Base-by-base conservation (phyloP, 2,113 vertebrate genomes). In the Indicator indicator region DNA sequence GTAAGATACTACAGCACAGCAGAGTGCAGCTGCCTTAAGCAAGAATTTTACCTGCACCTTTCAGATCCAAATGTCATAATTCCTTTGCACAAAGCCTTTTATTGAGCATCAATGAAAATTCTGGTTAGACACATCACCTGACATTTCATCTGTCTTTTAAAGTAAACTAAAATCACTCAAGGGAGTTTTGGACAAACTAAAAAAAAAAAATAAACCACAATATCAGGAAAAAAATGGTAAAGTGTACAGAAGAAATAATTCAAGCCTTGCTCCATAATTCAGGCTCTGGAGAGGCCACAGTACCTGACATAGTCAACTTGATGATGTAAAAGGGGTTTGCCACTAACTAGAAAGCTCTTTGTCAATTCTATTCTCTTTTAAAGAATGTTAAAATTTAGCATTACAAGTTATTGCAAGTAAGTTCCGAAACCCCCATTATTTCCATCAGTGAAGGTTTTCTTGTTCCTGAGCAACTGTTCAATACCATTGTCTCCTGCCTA, bases 401-500 rank as follows among this genome's bases (percentile, higher is more conserved):
- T 17, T 46, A 46, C 2, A 7, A 52, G 38, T 64, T 67, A 63
- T 3, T 83, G 3, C 17, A 44, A 76, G 4, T 56, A 70, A 68
- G 16, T 69, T 78, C 40, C 19, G 60, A 56, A 1, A 65, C 13
- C 26, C 26, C 54, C 36, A 28, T 68, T 56, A 60, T 9, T 32
- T 71, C 56, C 32, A 46, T 6, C 60, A 76, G 20, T 13, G 11
- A 74, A 73, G 42, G n/a, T 17, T 55, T 76, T 40, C 70, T n/a
- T n/a, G 1, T 24, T 82, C 42, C 84, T 30, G 5, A 74, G 32
- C 8, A 77, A 74, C 26, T 63, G 21, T 21, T 64, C 60, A 73
- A 74, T 13, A 11, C 12, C 18, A 48, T 23, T 30, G 26, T 8
- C 23, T 90, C 78, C 58, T 54, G 13, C 0, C 0, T 9, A 77